A percentile compares a stretch with the other conserved stretches of the same genome.
Conservation (phyloP, 1,140 invertebrate species). For the Lordiphosa clarofinis region DNA sequence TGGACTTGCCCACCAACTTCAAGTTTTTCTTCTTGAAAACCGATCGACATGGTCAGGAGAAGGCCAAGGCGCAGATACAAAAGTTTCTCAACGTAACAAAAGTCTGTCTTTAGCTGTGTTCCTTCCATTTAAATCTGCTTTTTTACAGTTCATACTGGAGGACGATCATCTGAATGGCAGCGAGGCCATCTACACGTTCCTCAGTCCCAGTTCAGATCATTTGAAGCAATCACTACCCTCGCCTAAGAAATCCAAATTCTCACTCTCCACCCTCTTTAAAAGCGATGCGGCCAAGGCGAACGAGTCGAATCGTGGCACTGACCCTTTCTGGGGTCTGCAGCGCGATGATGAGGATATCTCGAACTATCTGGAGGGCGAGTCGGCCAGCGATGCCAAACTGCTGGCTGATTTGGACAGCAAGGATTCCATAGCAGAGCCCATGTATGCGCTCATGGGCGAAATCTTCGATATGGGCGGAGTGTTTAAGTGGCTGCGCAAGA, state of each 20-base stretch:
- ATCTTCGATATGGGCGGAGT: conserved; percentile 93
- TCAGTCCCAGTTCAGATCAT: conserved; percentile 93
- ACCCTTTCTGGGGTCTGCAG: conserved; percentile 78
- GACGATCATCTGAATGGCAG: conserved; percentile 92
- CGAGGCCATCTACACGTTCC: conserved; percentile 92
- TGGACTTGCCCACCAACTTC: conserved; percentile 89
- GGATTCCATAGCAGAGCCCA: conserved; percentile 92
- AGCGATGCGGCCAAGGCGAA: conserved; percentile 82
- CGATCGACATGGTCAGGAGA: conserved; percentile 88
- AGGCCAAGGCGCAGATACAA: conserved; percentile 90
- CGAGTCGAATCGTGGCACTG: conserved; percentile 51
- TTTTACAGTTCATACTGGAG: conserved; percentile 87
- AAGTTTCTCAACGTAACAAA: conserved; percentile 89
- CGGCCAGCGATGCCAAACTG: conserved; percentile 79
- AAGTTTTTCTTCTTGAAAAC: conserved; percentile 90
- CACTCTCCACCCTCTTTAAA: conserved; percentile 91
- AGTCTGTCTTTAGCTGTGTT: neutral
- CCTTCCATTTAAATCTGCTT: neutral
- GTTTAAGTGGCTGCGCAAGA: conserved; percentile 91
- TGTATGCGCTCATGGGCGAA: conserved; percentile 92
- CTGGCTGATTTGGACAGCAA: conserved; percentile 83
- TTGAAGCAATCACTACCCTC: conserved; percentile 88
- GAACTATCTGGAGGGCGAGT: conserved; percentile 84
- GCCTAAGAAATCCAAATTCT: conserved; percentile 91
- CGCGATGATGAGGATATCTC: conserved; percentile 87